These are phyloP conservation scores for Glaucidium brasilianum DNA, from an alignment of 2,113 vertebrate genomes.

Conservation along the genomic window DNA sequence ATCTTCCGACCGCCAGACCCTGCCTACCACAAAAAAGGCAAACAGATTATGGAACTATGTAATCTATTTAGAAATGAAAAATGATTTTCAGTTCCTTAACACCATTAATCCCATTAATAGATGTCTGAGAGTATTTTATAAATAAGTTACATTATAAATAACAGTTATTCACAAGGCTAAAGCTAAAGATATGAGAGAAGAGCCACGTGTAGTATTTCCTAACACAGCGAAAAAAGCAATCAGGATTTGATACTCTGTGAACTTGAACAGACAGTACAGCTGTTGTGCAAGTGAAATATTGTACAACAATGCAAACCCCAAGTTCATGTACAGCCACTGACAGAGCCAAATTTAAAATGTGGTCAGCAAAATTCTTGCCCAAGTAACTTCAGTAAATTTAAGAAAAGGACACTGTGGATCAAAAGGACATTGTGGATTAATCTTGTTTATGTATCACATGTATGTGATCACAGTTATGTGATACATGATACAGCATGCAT, in stretches of 20 bases:
- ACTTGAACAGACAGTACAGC: not conserved
- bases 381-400: slow-evolving; percentile 1
- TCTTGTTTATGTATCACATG: not conserved
- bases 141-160: not conserved
- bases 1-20: too few relatives aligned
- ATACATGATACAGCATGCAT: not conserved
- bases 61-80: not conserved
- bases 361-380: slow-evolving; percentile 41
- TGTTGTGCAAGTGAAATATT: slow-evolving; percentile 23
- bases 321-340: not conserved
- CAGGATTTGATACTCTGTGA: slow-evolving; percentile 7
- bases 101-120: not conserved
- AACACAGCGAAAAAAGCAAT: slow-evolving; percentile 28
- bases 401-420: not conserved
- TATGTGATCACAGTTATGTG: too few relatives aligned
- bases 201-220: not conserved
- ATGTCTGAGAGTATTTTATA: not conserved
- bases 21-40: too few relatives aligned
- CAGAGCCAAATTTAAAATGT: not conserved
- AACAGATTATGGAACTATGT: not conserved
- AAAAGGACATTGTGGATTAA: slow-evolving; percentile 1
- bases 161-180: not conserved
- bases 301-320: not conserved
- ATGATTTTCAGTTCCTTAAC: not conserved
- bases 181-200: not conserved